Conservation (phyloP, 2,113 vertebrate genomes). For the Patagioenas fasciata region DNA sequence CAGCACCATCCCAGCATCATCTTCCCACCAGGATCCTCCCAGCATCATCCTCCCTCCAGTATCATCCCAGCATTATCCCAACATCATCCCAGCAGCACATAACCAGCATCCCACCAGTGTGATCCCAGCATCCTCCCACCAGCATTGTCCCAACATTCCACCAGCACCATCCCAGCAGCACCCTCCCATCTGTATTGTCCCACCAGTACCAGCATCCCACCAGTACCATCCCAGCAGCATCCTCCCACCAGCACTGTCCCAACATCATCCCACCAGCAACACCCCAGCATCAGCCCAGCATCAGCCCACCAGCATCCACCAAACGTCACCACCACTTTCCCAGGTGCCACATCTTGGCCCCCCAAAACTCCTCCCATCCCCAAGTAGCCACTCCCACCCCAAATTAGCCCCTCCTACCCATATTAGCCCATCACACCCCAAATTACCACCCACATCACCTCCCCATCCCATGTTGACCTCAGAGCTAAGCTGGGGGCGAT, state of each 20-base stretch:
- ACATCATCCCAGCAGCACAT: neutral
- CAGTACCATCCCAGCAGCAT: neutral
- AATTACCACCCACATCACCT: neutral
- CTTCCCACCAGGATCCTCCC: neutral
- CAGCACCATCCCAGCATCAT: neutral
- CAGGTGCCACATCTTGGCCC: neutral
- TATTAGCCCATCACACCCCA: neutral
- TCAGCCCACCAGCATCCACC: neutral
- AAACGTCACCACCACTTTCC: accelerated
- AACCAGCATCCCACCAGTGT: neutral
- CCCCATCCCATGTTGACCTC: neutral
- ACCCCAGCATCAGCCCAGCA: neutral
- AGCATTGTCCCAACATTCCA: neutral
- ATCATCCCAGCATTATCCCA: neutral
- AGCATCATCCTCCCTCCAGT: neutral
- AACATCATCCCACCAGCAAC: neutral
- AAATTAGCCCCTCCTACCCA: neutral
- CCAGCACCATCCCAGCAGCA: neutral
- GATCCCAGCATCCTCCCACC: neutral
- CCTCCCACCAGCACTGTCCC: neutral
- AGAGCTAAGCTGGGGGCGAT: no score
- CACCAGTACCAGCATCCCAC: neutral
- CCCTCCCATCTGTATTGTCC: neutral
- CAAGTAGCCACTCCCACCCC: accelerated
- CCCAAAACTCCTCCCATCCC: accelerated